Evolutionary conservation across 2,888 invertebrate species (phyloP), one percentile per base, ranked within the genome.

Genomic region (Gastrophysa polygoni): DNA sequence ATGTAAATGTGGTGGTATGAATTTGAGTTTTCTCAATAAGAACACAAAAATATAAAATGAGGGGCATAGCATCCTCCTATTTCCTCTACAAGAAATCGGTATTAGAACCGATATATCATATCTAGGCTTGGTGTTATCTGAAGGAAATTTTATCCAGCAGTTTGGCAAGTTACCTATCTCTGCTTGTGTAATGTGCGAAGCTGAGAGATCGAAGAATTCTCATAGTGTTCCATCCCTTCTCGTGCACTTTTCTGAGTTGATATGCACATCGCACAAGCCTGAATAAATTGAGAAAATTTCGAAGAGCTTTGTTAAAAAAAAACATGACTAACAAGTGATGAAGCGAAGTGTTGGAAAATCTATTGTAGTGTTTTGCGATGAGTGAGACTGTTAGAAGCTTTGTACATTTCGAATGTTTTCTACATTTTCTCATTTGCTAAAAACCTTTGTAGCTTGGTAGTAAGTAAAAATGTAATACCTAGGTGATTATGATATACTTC

Each of bases 121-220:
- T 32, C 29, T 38, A 63, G 65, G 70, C 69, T 71, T 73, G 71
- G 71, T 71, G 71, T 73, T 38, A 64, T 66, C 57, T 51, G 43
- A 64, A 63, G 58, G 49, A 57, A 49, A 57, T 59, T n/a, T n/a
- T n/a, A 61, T 58, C 46, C 61, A 64, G 64, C 60, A 68, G 38
- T 38, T 38, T 38, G 14, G 38, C 38, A 61, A 57, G 51, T 55
- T 65, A 55, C 29, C 29, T 66, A 52, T 38, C 38, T 59, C 44
- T 58, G 77, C 78, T 77, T 78, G 78, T 78, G 77, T 78, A 78
- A 77, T 76, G 76, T 77, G 78, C 78, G 64, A 66, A 69, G 64
- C 69, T 69, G 61, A 70, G 59, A 66, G 61, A 64, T 66, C 57
- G 49, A 65, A 65, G 57, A 54, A 21, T 11, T 64, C 54, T 63